phyloP scores from a whole-genome alignment of 2,888 invertebrate genomes.

The Chloromyia formosa region DNA sequence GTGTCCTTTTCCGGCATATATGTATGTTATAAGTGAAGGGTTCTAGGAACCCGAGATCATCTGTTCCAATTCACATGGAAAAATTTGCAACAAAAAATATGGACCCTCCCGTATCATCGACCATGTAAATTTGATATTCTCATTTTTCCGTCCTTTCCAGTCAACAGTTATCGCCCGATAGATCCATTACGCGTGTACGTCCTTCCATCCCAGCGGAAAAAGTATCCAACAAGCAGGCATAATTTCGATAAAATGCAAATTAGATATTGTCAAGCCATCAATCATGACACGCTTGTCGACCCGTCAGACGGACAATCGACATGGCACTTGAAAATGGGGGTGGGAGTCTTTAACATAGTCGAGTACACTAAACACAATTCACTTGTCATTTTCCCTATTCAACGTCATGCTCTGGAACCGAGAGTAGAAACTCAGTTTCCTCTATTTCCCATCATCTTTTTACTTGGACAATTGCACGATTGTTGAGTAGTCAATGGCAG shows the following conservation, averaged over 20 bases:
- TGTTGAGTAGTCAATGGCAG: not conserved
- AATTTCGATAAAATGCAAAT: slow-evolving; percentile 10
- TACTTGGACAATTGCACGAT: not conserved
- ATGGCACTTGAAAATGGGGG: not conserved
- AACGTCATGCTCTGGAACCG: not conserved
- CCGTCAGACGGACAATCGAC: slow-evolving; percentile 1
- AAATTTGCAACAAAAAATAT: not conserved
- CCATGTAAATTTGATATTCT: no score
- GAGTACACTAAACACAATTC: not conserved
- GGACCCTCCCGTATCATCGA: no score
- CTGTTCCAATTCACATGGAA: not conserved
- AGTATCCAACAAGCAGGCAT: not conserved
- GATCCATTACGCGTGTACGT: no score
- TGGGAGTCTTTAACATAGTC: not conserved
- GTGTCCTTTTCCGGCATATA: no score
- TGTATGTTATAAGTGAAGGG: no score
- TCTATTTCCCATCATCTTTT: not conserved
- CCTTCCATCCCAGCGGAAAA: not conserved
- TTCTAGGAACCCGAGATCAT: not conserved
- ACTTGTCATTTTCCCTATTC: not conserved
- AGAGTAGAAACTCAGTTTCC: not conserved
- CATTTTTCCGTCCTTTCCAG: no score
- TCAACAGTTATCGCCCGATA: no score
- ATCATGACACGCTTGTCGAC: not conserved
- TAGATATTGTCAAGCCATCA: slow-evolving; percentile 3